These are phyloP conservation scores for Cinclus mexicanus DNA, from an alignment of 2,113 vertebrate species.

Conservation along the genomic window DNA sequence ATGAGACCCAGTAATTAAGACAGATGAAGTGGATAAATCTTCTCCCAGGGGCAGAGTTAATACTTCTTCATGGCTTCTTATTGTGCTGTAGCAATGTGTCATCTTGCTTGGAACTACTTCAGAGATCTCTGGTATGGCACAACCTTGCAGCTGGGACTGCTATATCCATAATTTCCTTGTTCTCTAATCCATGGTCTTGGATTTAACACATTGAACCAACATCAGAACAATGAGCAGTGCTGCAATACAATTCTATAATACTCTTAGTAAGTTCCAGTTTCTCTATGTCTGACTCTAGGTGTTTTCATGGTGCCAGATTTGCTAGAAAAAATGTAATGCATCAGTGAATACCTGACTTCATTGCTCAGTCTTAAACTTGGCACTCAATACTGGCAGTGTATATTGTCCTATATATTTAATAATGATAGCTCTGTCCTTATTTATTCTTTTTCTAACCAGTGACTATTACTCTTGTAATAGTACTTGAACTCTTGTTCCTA, in stretches of 20 bases:
- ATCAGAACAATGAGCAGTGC: neutral
- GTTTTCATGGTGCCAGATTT: neutral
- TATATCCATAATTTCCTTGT: neutral
- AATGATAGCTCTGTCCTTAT: neutral
- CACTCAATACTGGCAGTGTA: neutral
- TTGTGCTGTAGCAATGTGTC: neutral
- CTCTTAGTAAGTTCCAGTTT: neutral
- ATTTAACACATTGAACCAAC: neutral
- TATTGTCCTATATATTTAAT: neutral
- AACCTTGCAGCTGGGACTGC: neutral
- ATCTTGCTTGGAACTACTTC: neutral
- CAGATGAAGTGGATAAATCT: neutral
- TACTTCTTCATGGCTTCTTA: neutral
- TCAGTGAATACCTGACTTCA: neutral
- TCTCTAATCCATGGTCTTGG: neutral
- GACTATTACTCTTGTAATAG: neutral
- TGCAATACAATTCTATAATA: neutral
- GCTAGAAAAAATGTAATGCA: neutral
- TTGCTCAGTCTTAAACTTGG: neutral
- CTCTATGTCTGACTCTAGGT: neutral
- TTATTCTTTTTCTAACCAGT: neutral
- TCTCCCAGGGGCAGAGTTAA: neutral
- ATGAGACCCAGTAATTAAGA: neutral
- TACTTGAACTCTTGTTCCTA: neutral
- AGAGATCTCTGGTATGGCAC: neutral